Conservation (phyloP, 2,113 vertebrate genomes). For the Alouatta palliata region DNA sequence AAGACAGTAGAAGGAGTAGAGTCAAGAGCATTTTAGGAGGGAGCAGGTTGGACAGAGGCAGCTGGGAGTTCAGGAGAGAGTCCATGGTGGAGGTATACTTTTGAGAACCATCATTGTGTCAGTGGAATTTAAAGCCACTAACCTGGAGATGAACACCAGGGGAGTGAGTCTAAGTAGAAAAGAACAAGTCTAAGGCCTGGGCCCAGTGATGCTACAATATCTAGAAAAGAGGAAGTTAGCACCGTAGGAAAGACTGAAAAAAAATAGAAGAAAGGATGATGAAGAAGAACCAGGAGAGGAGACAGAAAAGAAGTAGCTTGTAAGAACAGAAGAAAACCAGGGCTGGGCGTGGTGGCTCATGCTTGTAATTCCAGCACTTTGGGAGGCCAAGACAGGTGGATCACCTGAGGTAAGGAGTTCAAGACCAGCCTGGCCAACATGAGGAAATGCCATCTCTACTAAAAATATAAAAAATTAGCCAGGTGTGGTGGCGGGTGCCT, state of each 20-base stretch:
- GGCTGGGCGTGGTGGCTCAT: too few relatives aligned
- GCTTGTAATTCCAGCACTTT: too few relatives aligned
- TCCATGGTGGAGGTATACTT: background rate
- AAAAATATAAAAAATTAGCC: too few relatives aligned
- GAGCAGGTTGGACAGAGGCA: background rate
- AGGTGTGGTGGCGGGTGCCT: too few relatives aligned
- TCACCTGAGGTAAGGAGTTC: too few relatives aligned
- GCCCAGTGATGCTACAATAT: background rate
- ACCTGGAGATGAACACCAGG: background rate
- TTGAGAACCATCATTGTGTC: background rate
- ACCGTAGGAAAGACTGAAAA: background rate
- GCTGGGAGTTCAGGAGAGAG: background rate
- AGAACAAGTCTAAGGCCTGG: background rate
- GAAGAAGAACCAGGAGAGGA: background rate
- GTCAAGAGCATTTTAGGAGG: background rate
- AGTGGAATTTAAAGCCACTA: background rate
- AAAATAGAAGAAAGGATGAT: background rate
- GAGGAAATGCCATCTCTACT: too few relatives aligned
- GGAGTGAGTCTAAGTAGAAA: background rate
- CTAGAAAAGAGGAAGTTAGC: background rate
- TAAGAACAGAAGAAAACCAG: background rate
- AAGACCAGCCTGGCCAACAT: too few relatives aligned
- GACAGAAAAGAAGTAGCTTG: background rate
- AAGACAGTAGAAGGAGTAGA: background rate
- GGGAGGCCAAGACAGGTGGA: too few relatives aligned